Conservation (phyloP, 2,797 vertebrate species). For the Hylomyscus alleni region DNA sequence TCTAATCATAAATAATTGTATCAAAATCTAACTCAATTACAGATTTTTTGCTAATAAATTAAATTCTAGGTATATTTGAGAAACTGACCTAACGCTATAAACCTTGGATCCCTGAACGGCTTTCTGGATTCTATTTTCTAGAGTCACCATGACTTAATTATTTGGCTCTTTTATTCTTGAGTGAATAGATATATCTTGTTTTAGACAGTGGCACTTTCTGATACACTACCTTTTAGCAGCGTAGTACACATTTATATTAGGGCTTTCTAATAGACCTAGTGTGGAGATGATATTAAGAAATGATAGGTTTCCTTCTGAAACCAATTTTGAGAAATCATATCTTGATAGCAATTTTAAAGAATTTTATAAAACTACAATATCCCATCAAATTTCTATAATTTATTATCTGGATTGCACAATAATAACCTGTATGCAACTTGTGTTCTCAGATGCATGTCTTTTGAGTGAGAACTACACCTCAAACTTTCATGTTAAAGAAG, state of each 20-base stretch:
- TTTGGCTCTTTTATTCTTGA: not conserved
- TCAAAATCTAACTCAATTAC: not conserved
- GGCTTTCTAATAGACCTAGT: not conserved
- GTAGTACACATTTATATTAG: not conserved
- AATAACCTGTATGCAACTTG: not conserved
- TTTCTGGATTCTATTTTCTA: not conserved
- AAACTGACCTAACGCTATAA: not conserved
- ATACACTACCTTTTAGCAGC: not conserved
- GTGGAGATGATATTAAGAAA: not conserved
- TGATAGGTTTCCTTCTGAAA: not conserved
- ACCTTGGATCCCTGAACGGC: not conserved
- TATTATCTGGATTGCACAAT: slow-evolving; percentile 19
- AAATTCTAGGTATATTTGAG: not conserved
- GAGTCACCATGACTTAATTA: not conserved
- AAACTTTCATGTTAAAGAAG: slow-evolving; percentile 50
- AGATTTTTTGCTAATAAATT: slow-evolving; percentile 34
- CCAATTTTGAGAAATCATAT: slow-evolving; percentile 23
- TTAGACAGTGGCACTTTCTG: not conserved
- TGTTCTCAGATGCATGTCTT: not conserved
- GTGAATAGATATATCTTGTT: slow-evolving; percentile 22
- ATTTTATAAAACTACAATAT: slow-evolving; percentile 4
- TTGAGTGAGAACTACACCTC: not conserved
- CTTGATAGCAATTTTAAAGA: slow-evolving; percentile 2
- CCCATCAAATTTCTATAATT: not conserved
- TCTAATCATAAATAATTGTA: slow-evolving; percentile 24